These are phyloP conservation scores for Falcaria lacertinaria DNA, from an alignment of 2,888 invertebrate genomes.

Conservation along the genomic window DNA sequence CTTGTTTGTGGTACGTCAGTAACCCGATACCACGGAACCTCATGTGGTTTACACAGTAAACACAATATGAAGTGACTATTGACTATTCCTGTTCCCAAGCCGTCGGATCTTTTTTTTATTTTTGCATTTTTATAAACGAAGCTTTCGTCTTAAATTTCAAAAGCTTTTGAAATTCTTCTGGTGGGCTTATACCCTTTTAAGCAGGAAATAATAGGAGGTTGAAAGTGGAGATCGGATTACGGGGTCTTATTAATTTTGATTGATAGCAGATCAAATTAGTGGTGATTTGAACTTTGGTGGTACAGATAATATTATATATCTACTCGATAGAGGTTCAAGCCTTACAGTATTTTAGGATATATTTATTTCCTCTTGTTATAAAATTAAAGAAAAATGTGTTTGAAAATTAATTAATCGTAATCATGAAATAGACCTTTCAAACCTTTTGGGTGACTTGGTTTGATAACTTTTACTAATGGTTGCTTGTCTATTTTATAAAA, in stretches of 20 bases:
- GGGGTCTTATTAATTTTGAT: constrained; percentile 48
- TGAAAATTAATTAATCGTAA: too few species aligned
- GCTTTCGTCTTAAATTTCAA: constrained; percentile 65
- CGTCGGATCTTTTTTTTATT: constrained; percentile 55
- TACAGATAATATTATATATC: too few species aligned
- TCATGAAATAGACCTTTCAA: too few species aligned
- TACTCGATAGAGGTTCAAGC: too few species aligned
- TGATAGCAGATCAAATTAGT: constrained; percentile 46
- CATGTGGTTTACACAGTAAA: constrained; percentile 71
- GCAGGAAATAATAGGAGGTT: constrained; percentile 57
- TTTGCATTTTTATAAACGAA: constrained; percentile 64
- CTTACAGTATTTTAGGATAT: too few species aligned
- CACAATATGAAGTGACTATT: constrained; percentile 78
- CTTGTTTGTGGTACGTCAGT: constrained; percentile 33
- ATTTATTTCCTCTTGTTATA: too few species aligned
- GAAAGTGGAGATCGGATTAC: constrained; percentile 48
- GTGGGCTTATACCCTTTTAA: constrained; percentile 46
- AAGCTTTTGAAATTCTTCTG: constrained; percentile 42
- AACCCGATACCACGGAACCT: constrained; percentile 68
- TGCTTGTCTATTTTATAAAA: too few species aligned
- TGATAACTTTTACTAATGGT: too few species aligned
- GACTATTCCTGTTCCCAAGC: constrained; percentile 73
- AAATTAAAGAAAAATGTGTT: too few species aligned
- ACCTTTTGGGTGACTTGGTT: too few species aligned
- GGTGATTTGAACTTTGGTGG: constrained; percentile 21